Percentiles rank a stretch among this genome's conserved stretches.
Evolutionary conservation across 1,140 invertebrate species (phyloP).

Genomic region (Bemisia tabaci): DNA sequence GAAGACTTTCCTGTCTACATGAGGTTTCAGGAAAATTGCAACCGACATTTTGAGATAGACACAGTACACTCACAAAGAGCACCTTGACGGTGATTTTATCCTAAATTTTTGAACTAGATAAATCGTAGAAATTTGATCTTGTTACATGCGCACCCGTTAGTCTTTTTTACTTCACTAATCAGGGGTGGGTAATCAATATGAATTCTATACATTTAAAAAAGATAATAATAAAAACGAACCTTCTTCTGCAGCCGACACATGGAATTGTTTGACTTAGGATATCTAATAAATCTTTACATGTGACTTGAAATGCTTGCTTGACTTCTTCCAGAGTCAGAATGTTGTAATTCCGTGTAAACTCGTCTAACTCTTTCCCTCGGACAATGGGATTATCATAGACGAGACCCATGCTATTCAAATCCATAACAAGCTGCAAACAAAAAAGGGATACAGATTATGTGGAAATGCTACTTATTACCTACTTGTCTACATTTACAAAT

Average conservation of each 20-base stretch:
- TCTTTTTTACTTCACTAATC: too few species aligned
- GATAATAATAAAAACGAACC: too few species aligned
- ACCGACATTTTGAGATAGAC: too few species aligned
- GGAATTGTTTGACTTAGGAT: conserved; percentile 77
- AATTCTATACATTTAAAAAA: too few species aligned
- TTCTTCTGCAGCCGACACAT: conserved; percentile 82
- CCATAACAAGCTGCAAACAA: neutral
- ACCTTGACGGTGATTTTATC: too few species aligned
- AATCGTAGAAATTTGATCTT: too few species aligned
- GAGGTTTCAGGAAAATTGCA: too few species aligned
- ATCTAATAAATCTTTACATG: conserved; percentile 62
- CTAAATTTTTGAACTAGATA: too few species aligned
- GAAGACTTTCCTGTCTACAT: too few species aligned
- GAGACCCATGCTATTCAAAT: neutral
- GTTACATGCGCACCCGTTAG: too few species aligned
- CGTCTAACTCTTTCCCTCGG: conserved; percentile 64
- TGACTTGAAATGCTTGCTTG: conserved; percentile 63
- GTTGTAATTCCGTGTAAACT: conserved; percentile 65
- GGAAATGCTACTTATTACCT: neutral
- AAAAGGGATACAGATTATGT: neutral
- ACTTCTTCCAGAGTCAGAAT: conserved; percentile 63
- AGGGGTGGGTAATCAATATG: too few species aligned
- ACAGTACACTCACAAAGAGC: too few species aligned
- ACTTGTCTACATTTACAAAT: neutral
- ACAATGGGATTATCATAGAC: conserved; percentile 53